Conservation (phyloP, 2,797 vertebrate species). For the Sebastes hubbsi region DNA sequence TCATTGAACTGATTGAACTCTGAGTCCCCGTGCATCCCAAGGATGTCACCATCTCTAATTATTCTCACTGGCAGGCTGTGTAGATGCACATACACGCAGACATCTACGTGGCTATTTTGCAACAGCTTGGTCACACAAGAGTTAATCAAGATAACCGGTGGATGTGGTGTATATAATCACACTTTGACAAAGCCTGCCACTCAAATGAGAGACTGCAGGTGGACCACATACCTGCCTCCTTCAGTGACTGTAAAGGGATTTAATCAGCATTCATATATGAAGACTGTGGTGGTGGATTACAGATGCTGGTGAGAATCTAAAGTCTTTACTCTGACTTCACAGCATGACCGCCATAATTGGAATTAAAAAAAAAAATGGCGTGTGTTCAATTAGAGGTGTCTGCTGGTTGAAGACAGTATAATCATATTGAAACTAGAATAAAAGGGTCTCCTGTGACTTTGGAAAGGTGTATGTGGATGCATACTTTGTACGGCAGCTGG, state of each 20-base stretch:
- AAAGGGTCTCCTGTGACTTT: neutral
- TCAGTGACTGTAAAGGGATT: conserved; percentile 5
- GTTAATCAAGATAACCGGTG: conserved; percentile 19
- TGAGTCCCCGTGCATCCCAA: neutral
- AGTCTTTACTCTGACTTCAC: neutral
- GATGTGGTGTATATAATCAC: conserved; percentile 26
- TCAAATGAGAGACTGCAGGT: conserved; percentile 24
- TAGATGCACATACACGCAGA: neutral
- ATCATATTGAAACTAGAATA: neutral
- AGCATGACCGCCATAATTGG: neutral
- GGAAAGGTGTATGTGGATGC: neutral
- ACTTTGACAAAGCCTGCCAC: conserved; percentile 18
- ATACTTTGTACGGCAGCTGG: neutral
- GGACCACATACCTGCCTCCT: conserved; percentile 21
- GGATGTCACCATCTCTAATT: conserved; percentile 6
- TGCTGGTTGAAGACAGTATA: neutral
- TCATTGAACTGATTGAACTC: conserved; percentile 8
- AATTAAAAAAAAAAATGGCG: neutral
- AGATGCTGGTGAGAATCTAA: neutral
- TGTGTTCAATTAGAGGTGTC: neutral
- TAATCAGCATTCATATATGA: conserved; percentile 10
- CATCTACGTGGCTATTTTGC: conserved; percentile 9
- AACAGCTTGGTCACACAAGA: neutral
- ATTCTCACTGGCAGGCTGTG: conserved; percentile 11
- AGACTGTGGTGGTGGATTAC: neutral